Evolutionary conservation across 2,797 vertebrate genomes (phyloP).

Genomic region (Catamblyrhynchus diadema): DNA sequence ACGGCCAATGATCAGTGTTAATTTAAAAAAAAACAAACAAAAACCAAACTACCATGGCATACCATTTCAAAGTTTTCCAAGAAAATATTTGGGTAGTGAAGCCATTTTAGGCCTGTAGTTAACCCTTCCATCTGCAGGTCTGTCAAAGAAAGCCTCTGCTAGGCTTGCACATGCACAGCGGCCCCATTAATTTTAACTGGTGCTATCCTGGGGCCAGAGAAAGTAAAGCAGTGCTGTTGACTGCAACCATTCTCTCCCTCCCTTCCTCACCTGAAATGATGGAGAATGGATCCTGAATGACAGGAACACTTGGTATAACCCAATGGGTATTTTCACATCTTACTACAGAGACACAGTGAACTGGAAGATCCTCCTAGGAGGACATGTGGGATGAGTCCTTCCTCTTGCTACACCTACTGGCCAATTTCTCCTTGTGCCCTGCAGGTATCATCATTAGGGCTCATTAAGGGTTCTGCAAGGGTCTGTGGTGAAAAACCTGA

Average conservation of each 20-base stretch:
- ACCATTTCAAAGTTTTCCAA: conserved; percentile 34
- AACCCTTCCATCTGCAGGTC: conserved; percentile 16
- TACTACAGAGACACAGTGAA: neutral
- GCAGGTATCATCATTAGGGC: neutral
- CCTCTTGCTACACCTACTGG: neutral
- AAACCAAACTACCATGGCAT: neutral
- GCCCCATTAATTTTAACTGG: neutral
- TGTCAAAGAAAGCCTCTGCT: neutral
- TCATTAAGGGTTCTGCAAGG: neutral
- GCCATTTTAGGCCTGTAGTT: neutral
- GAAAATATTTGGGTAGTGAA: neutral
- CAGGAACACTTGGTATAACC: neutral
- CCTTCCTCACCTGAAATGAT: neutral
- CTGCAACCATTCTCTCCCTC: neutral
- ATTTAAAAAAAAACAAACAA: neutral
- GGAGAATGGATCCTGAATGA: neutral
- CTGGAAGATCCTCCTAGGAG: neutral
- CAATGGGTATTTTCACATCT: neutral
- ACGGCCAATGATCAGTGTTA: conserved; percentile 6
- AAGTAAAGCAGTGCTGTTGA: neutral
- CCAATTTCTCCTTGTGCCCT: neutral
- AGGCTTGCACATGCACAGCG: neutral
- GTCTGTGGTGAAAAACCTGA: neutral
- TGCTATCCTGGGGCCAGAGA: neutral
- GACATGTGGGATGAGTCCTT: neutral